Conservation (phyloP, 2,888 invertebrate genomes). For the Subacronicta megacephala region DNA sequence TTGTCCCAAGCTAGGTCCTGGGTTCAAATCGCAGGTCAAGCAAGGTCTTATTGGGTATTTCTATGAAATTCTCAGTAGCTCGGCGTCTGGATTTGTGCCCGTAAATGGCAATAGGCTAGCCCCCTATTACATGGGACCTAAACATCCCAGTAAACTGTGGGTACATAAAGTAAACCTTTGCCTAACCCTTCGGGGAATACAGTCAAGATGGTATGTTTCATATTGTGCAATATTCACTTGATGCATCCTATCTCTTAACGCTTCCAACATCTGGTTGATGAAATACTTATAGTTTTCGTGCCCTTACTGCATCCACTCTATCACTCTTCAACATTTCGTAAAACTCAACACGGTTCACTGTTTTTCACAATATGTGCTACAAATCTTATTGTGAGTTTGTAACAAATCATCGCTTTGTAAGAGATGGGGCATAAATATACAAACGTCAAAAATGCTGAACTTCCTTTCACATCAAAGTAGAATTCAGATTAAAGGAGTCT, state of each 20-base stretch:
- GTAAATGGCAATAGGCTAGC: no score
- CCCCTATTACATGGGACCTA: no score
- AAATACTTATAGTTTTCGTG: neutral
- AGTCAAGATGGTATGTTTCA: no score
- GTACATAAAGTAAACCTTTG: no score
- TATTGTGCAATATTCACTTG: no score
- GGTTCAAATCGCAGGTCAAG: no score
- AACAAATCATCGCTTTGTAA: slow-evolving; percentile 24
- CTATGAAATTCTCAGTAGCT: no score
- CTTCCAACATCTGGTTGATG: slow-evolving; percentile 5
- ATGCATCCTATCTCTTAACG: slow-evolving; percentile 24
- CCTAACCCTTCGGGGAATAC: no score
- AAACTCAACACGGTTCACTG: slow-evolving; percentile 28
- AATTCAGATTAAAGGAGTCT: neutral
- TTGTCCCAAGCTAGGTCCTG: no score
- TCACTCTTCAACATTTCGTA: neutral
- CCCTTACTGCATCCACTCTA: neutral
- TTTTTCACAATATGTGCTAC: slow-evolving; percentile 15
- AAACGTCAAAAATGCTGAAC: slow-evolving; percentile 8
- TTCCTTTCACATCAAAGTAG: slow-evolving; percentile 6
- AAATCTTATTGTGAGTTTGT: slow-evolving; percentile 19
- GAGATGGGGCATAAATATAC: slow-evolving; percentile 25
- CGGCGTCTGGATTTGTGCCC: no score
- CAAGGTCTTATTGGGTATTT: no score
- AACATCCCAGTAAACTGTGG: no score